Evolutionary conservation across 2,888 invertebrate species (phyloP).

Genomic region (Coenonympha arcania): DNA sequence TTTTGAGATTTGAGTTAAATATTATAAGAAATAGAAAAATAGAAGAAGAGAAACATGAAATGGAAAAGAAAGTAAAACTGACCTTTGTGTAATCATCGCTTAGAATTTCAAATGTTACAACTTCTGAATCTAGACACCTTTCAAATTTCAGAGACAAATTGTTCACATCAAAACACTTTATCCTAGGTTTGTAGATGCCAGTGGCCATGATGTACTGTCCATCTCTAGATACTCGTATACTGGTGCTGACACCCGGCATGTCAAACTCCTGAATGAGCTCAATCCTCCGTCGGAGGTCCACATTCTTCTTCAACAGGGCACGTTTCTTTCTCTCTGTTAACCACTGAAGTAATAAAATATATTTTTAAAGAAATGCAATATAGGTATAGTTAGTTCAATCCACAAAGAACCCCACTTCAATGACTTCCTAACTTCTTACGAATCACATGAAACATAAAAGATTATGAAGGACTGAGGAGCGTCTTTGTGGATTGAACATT

Average conservation of each 20-base stretch:
- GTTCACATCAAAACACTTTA: slow-evolving; percentile 96
- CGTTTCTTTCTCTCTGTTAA: slow-evolving; percentile 87
- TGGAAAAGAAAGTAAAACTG: slow-evolving; percentile 27
- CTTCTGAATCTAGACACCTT: slow-evolving; percentile 96
- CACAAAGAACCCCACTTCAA: no score
- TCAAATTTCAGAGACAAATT: slow-evolving; percentile 98
- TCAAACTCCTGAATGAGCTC: slow-evolving; percentile 99
- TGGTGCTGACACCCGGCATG: slow-evolving; percentile 95
- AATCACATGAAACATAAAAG: no score
- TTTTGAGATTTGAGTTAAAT: no score
- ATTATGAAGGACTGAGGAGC: no score
- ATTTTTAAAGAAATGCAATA: no score
- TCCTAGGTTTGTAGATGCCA: slow-evolving; percentile 95
- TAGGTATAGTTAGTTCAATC: no score
- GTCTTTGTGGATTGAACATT: no score
- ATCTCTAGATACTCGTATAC: slow-evolving; percentile 89
- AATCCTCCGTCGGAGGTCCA: slow-evolving; percentile 90
- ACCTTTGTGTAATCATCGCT: slow-evolving; percentile 98
- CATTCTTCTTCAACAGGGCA: slow-evolving; percentile 88
- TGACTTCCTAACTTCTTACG: no score
- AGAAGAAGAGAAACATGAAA: not conserved
- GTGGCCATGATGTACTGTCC: slow-evolving; percentile 93
- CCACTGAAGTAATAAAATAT: slow-evolving; percentile 79
- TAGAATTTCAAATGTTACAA: slow-evolving; percentile 91
- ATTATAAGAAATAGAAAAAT: not conserved